A percentile compares a stretch with the other conserved stretches of the same genome.
Conservation (phyloP, 2,888 invertebrate species). For the Apamea epomidion region DNA sequence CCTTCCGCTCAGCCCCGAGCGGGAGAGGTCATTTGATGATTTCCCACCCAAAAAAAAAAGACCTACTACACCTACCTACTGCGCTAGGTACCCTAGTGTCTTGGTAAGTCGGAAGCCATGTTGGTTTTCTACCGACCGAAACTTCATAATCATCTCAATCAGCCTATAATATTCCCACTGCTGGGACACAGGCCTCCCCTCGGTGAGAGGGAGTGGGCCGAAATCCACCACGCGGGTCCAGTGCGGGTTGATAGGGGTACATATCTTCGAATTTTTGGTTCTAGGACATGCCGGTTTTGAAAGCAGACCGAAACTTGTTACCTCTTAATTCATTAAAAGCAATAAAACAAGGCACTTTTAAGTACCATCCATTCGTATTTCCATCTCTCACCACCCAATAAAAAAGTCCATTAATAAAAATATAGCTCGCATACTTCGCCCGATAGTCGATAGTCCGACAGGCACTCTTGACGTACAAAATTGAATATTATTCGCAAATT, state of each 20-base stretch:
- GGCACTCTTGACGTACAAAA: constrained; percentile 69
- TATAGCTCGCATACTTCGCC: constrained; percentile 56
- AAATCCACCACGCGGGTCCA: background rate
- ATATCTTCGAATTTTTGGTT: background rate
- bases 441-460: constrained; percentile 62
- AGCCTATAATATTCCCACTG: background rate
- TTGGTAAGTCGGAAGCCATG: background rate
- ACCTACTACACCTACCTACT: too few relatives aligned
- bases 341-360: background rate
- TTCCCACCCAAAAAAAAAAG: too few relatives aligned
- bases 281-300: background rate
- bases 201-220: background rate
- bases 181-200: background rate
- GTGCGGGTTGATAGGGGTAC: background rate
- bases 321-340: background rate
- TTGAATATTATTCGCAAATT: constrained; percentile 86
- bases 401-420: constrained; percentile 48
- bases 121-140: background rate
- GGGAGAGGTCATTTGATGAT: too few relatives aligned
- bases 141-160: background rate
- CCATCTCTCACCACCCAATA: constrained; percentile 15
- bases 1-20: too few relatives aligned
- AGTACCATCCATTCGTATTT: background rate
- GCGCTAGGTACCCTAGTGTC: background rate
- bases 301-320: background rate